A percentile compares a stretch with the other conserved stretches of the same genome.
These are phyloP conservation scores for Apodemia mormo DNA, from an alignment of 2,888 invertebrate species.

Conservation along the genomic window DNA sequence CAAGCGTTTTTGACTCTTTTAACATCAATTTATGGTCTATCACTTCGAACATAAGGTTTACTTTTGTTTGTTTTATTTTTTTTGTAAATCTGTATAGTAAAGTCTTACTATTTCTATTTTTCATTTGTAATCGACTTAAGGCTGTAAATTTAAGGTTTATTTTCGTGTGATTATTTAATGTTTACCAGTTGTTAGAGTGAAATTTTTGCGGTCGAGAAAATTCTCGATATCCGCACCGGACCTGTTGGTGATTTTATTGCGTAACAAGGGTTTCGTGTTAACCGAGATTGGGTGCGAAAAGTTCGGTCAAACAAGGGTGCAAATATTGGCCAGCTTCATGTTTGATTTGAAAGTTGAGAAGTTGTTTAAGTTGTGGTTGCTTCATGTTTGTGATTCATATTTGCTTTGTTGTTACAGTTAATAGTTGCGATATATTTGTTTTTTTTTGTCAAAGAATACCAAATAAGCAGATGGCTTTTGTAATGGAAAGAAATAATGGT, in stretches of 20 bases:
- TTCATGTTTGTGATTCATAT: conserved; percentile 15
- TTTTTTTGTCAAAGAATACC: not conserved
- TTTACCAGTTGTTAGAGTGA: conserved; percentile 41
- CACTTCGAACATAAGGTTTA: not conserved
- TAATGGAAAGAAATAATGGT: no score
- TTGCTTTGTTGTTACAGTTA: conserved; percentile 12
- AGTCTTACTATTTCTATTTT: not conserved
- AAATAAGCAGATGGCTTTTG: no score
- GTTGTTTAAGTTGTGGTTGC: conserved; percentile 43
- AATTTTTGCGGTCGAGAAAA: conserved; percentile 71
- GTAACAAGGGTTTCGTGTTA: conserved; percentile 65
- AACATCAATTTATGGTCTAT: not conserved
- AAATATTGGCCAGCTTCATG: conserved; percentile 14
- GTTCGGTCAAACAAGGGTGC: conserved; percentile 60
- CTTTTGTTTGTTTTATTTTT: not conserved
- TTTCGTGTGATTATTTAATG: conserved; percentile 33
- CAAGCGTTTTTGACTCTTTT: conserved; percentile 39
- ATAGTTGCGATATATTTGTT: not conserved
- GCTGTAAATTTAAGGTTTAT: conserved; percentile 22
- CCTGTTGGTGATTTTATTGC: conserved; percentile 74
- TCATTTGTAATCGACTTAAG: conserved; percentile 26
- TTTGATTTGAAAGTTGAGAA: conserved; percentile 43
- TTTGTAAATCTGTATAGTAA: not conserved
- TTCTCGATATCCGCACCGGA: conserved; percentile 73
- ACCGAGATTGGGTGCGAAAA: conserved; percentile 59